Conservation (phyloP, 2,888 invertebrate species). For the Plebejus argus region DNA sequence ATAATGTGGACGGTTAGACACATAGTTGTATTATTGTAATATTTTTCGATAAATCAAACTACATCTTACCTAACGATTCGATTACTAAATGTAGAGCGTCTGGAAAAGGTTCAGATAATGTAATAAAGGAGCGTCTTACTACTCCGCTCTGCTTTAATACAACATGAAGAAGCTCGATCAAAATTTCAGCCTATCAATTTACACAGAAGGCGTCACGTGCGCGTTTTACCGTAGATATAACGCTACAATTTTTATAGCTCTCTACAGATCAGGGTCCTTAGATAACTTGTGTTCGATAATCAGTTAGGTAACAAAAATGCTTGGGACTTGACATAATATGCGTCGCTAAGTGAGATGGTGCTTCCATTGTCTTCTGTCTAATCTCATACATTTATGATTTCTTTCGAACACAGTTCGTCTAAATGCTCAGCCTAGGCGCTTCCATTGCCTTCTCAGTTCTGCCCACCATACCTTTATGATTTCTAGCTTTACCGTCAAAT, state of each 20-base stretch:
- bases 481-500: not conserved
- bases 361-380: too few relatives aligned
- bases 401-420: too few relatives aligned
- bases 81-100: not conserved
- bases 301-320: not conserved
- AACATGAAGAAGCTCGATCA: conserved; percentile 53
- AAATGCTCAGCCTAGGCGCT: not conserved
- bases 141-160: conserved; percentile 22
- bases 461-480: not conserved
- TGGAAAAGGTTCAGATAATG: not conserved
- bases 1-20: not conserved
- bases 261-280: conserved; percentile 44
- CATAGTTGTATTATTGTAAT: not conserved
- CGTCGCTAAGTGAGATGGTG: not conserved
- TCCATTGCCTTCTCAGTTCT: not conserved
- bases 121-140: not conserved
- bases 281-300: not conserved
- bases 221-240: conserved; percentile 55
- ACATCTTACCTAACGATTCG: not conserved
- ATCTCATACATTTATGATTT: too few relatives aligned
- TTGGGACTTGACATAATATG: too few relatives aligned
- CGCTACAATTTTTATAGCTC: conserved; percentile 64
- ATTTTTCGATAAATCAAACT: not conserved
- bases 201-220: conserved; percentile 58
- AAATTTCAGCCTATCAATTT: conserved; percentile 65